Evolutionary conservation across 2,888 invertebrate species (phyloP).

Genomic region (Neoaliturus tenellus): DNA sequence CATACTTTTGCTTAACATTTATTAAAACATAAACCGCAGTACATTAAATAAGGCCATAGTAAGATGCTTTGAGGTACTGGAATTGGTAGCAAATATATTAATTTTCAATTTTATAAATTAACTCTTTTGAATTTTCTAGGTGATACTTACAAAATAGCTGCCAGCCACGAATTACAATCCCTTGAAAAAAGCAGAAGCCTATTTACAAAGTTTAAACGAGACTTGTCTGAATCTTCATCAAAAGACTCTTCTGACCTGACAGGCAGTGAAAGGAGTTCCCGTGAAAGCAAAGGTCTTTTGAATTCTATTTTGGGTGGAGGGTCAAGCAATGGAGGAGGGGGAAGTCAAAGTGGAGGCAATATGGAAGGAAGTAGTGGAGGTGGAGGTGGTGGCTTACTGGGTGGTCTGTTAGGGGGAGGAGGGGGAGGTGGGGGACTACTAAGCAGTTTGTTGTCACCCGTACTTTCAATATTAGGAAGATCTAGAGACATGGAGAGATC

Average conservation of each 20-base stretch:
- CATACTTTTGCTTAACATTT: too few species aligned
- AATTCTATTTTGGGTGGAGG: not conserved
- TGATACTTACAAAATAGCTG: not conserved
- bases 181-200: not conserved
- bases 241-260: not conserved
- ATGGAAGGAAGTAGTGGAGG: not conserved
- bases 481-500: not conserved
- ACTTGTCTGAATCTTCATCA: not conserved
- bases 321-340: too few species aligned
- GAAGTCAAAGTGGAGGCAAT: not conserved
- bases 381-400: not conserved
- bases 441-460: not conserved
- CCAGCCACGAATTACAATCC: not conserved
- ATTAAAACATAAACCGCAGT: too few species aligned
- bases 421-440: not conserved
- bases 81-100: too few species aligned
- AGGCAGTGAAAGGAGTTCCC: not conserved
- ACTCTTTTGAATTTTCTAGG: not conserved
- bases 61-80: too few species aligned
- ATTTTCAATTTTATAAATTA: not conserved
- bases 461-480: not conserved
- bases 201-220: not conserved
- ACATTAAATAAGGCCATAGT: too few species aligned
- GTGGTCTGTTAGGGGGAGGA: not conserved
- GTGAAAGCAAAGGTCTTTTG: not conserved